A percentile compares a stretch with the other conserved stretches of the same genome.
These are phyloP conservation scores for Cremastinae sp. DNA, from an alignment of 2,888 invertebrate species.

Conservation along the genomic window DNA sequence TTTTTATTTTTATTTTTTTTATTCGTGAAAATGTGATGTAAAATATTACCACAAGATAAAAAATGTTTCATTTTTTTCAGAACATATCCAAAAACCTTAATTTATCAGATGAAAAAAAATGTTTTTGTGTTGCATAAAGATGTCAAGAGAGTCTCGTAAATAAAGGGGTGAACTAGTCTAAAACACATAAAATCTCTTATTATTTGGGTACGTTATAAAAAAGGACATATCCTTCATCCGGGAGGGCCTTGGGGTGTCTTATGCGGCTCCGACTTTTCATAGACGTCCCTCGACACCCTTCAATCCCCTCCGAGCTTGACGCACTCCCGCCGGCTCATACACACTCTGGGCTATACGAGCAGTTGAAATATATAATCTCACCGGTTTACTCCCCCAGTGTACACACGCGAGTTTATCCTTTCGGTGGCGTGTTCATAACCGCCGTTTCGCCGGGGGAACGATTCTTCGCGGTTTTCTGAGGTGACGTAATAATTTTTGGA, in stretches of 20 bases:
- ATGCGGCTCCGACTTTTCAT: constrained; percentile 49
- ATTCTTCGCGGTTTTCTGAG: background rate
- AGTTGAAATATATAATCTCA: constrained; percentile 55
- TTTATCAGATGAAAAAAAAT: no score
- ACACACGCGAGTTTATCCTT: constrained; percentile 60
- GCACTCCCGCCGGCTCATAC: background rate
- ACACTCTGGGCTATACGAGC: constrained; percentile 34
- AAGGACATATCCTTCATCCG: constrained; percentile 43
- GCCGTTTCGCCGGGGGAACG: constrained; percentile 16
- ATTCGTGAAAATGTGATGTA: no score
- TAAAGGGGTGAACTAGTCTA: constrained; percentile 65
- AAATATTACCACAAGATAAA: no score
- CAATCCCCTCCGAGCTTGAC: background rate
- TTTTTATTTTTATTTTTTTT: background rate
- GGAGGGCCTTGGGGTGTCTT: constrained; percentile 46
- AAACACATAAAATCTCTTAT: constrained; percentile 70
- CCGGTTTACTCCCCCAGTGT: background rate
- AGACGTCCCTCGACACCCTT: constrained; percentile 29
- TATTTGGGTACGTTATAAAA: constrained; percentile 68
- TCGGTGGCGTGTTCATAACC: constrained; percentile 29
- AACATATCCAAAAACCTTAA: no score
- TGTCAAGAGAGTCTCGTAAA: constrained; percentile 67
- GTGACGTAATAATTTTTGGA: constrained; percentile 31
- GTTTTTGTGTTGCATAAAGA: constrained; percentile 30
- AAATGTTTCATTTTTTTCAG: no score